phyloP scores from a whole-genome alignment of 2,797 vertebrate genomes.

The Diplodus puntazzo region DNA sequence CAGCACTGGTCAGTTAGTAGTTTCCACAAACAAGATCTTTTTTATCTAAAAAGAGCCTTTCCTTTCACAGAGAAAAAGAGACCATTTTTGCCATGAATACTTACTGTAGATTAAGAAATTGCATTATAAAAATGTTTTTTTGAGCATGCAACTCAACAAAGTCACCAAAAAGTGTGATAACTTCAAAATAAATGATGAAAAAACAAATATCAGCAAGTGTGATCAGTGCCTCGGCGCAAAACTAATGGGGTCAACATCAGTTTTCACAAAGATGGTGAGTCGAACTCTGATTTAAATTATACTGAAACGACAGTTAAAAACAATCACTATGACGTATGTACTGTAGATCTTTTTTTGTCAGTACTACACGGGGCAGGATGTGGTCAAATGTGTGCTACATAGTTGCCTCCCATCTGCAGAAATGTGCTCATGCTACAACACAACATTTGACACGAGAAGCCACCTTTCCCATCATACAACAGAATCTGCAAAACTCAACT shows the following conservation, averaged over 20 bases:
- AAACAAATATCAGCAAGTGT: background rate
- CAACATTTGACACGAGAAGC: slow-evolving; percentile 32
- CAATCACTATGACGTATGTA: slow-evolving; percentile 39
- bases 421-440: slow-evolving; percentile 35
- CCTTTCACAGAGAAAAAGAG: background rate
- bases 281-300: slow-evolving; percentile 30
- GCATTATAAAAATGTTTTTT: background rate
- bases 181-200: background rate
- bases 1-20: slow-evolving; percentile 50
- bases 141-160: background rate
- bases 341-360: slow-evolving; percentile 38
- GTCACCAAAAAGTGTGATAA: background rate
- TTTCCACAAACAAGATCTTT: slow-evolving; percentile 45
- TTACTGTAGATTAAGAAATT: background rate
- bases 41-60: slow-evolving; percentile 18
- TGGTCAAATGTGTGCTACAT: slow-evolving; percentile 68
- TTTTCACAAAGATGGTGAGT: slow-evolving; percentile 18
- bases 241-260: background rate
- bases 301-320: slow-evolving; percentile 57
- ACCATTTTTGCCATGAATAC: too few species aligned
- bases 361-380: slow-evolving; percentile 69
- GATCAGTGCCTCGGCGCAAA: background rate
- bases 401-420: slow-evolving; percentile 73
- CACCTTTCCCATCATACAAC: slow-evolving; percentile 12
- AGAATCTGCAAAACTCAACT: background rate